Base-by-base conservation (phyloP, 2,113 vertebrate genomes). In the Hiodon alosoides region DNA sequence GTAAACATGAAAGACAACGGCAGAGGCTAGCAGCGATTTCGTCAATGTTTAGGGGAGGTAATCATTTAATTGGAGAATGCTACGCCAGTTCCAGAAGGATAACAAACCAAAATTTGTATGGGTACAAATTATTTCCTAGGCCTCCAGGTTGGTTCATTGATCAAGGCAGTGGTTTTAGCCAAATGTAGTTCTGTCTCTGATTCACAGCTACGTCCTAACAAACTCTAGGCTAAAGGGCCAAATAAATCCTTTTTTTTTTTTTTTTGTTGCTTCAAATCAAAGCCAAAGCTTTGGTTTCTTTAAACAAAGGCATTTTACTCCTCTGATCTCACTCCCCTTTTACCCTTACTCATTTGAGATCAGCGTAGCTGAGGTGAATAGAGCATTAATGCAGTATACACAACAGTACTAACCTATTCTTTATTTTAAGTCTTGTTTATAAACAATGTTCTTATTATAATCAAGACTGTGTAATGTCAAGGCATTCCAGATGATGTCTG, bases 1-100 rank as follows among this genome's bases (percentile, higher is more conserved):
- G 85, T 88, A 88, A 91, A 90, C 85, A 89, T 78, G 64, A 72
- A 80, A 73, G 71, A n/a, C 64, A 54, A 48, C 53, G 67, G 16
- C 48, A 61, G 73, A 59, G 13, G 8, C 59, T 67, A 69, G 57
- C 46, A 4, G n/a, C 62, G 73, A 71, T 71, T 76, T 78, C 64
- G 72, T 72, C 68, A 50, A 47, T 61, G 71, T 78, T 78, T 76
- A 52, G 1, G 17, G 62, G 52, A 53, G 58, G 72, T 70, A 71
- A 78, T 73, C 1, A 67, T 72, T 81, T 75, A 52, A 54, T 75
- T 4, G 74, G 78, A 69, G 55, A 53, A 51, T 65, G 31, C 69
- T 72, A 58, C 13, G 59, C 14, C 7, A 47, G 77, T 79, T 73
- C 72, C 80, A 79, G 57, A 70, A 75, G 77, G 65, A 14, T 46